Evolutionary conservation across 2,888 invertebrate genomes (phyloP).

Genomic region (Heliconius hortense): DNA sequence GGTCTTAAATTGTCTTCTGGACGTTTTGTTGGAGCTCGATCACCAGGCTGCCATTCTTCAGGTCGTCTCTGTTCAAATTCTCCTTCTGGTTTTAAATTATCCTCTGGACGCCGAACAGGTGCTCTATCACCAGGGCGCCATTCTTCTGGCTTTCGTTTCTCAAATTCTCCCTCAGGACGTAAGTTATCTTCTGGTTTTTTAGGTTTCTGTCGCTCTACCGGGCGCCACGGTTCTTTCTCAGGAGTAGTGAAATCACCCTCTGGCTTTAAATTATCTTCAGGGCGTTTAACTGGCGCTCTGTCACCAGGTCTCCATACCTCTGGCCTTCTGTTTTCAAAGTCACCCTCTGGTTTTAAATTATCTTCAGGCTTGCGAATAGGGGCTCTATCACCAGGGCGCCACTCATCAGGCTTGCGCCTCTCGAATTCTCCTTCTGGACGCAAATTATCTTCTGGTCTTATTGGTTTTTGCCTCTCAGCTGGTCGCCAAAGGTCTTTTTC

Average conservation of each 20-base stretch:
- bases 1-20: conserved; percentile 63
- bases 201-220: conserved; percentile 58
- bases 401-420: conserved; percentile 66
- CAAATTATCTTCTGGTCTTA: conserved; percentile 81
- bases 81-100: conserved; percentile 82
- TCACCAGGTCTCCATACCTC: conserved; percentile 73
- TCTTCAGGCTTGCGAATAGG: conserved; percentile 68
- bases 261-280: conserved; percentile 76
- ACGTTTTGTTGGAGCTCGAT: conserved; percentile 57
- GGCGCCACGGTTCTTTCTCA: conserved; percentile 71
- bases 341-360: conserved; percentile 82
- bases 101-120: conserved; percentile 62
- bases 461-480: conserved; percentile 64
- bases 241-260: conserved; percentile 82
- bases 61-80: conserved; percentile 70
- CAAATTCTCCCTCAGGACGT: conserved; percentile 76
- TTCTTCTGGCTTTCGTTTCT: conserved; percentile 58
- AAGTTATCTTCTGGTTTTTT: conserved; percentile 59
- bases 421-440: conserved; percentile 81
- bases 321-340: conserved; percentile 71
- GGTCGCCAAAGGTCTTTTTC: conserved; percentile 65
- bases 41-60: conserved; percentile 65
- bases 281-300: conserved; percentile 71
- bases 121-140: conserved; percentile 78
- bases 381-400: conserved; percentile 76